Evolutionary conservation across 2,113 vertebrate species (phyloP), one percentile per base, ranked within the genome.

Genomic region (Heterochromis multidens): DNA sequence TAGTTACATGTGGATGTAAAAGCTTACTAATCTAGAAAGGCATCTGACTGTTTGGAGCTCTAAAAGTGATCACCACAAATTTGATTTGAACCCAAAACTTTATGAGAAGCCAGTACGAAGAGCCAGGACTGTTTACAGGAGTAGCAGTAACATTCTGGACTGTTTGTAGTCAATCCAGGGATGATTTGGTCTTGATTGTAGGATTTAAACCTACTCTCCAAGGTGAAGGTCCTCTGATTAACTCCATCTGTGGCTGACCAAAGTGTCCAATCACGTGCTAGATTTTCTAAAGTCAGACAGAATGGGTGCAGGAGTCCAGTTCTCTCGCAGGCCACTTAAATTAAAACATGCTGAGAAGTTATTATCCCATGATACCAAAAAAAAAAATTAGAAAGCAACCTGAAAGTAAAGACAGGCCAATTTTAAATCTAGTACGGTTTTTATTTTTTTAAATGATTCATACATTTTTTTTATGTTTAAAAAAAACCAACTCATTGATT

Each of bases 401-500:
- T 23, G 12, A 65, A 2, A n/a, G n/a, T n/a, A n/a, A n/a, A 21
- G 62, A 40, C 6, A 0, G 62, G 62, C 33, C 21, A 65, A 6
- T 23, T 23, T 65, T 33, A 33, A 62, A 6, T 33, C 7, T 33
- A 4, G 4, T 1, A 61, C n/a, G n/a, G n/a, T 35, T 6, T 35
- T 6, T 33, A 3, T 1, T 31, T 33, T 29, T 6, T 2, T 62
- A 33, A 62, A 21, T 62, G 60, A 62, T 33, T 65, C 11, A 63
- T 37, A 65, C 33, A 3, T 63, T 37, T 63, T 63, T 63, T 63
- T 37, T 2, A 37, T 63, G 6, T 1, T 63, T n/a, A n/a, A n/a
- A n/a, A 63, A 37, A 19, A 63, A 35, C 33, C 0, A 63, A 63
- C 3, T 0, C 37, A 7, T 63, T 0, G 6, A 65, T 23, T 65